phyloP scores from a whole-genome alignment of 2,113 vertebrate species.

The Ovibos moschatus region DNA sequence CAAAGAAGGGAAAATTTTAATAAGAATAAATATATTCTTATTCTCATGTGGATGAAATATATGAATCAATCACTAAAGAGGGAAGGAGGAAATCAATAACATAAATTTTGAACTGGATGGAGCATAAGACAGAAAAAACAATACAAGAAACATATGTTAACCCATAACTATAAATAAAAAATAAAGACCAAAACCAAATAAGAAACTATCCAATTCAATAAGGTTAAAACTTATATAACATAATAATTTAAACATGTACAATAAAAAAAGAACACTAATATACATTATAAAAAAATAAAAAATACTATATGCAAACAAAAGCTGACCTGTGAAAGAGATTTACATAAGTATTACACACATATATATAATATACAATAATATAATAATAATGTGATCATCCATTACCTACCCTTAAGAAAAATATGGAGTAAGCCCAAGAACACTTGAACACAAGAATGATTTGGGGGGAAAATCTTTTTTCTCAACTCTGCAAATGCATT shows the following conservation, averaged over 20 bases:
- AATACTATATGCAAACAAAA: not conserved
- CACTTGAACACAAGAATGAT: not conserved
- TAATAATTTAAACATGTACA: not conserved
- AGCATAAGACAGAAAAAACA: not conserved
- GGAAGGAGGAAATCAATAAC: not conserved
- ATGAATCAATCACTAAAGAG: not conserved
- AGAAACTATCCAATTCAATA: not conserved
- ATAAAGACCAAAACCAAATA: not conserved
- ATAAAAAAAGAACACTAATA: not conserved
- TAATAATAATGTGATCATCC: not conserved
- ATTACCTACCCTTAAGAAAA: not conserved
- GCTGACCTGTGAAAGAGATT: not conserved
- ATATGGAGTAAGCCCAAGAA: not conserved
- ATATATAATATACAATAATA: not conserved
- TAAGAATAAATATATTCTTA: not conserved
- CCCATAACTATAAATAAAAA: not conserved
- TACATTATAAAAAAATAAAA: not conserved
- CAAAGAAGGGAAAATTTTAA: not conserved
- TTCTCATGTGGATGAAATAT: not conserved
- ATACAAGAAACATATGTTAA: not conserved
- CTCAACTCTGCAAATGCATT: not conserved
- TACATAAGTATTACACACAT: not conserved
- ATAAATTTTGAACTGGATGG: not conserved
- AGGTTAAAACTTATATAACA: not conserved
- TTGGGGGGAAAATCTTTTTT: not conserved